Conservation (phyloP, 2,113 vertebrate genomes). For the Geococcyx californianus region DNA sequence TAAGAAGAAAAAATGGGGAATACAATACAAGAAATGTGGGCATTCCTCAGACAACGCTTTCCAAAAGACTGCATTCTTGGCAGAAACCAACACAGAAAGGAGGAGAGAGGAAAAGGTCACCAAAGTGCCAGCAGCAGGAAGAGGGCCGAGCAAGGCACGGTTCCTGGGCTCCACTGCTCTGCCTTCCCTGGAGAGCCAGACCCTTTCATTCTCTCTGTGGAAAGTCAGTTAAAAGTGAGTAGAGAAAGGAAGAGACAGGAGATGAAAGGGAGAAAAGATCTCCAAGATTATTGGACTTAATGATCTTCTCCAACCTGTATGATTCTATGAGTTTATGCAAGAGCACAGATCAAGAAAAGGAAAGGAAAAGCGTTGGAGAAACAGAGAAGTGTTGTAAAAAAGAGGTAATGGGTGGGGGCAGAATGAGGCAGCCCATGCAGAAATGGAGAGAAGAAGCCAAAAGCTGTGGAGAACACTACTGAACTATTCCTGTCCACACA, state of each 20-base stretch:
- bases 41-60: background rate
- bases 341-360: background rate
- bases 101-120: background rate
- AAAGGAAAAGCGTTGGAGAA: background rate
- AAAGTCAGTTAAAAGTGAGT: background rate
- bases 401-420: too few relatives aligned
- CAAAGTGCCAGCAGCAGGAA: background rate
- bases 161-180: background rate
- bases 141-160: background rate
- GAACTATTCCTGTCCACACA: background rate
- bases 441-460: background rate
- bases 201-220: background rate
- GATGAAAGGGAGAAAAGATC: background rate
- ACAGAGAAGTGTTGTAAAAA: background rate
- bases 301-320: too few relatives aligned
- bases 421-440: background rate
- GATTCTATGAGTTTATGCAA: background rate
- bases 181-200: background rate
- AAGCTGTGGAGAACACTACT: background rate
- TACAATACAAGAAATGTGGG: background rate
- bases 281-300: too few relatives aligned
- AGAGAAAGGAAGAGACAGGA: background rate
- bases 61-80: background rate
- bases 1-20: background rate
- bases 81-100: background rate